Evolutionary conservation across 2,797 vertebrate species (phyloP), one percentile per base, ranked within the genome.

Genomic region (Spinus olivaceus): DNA sequence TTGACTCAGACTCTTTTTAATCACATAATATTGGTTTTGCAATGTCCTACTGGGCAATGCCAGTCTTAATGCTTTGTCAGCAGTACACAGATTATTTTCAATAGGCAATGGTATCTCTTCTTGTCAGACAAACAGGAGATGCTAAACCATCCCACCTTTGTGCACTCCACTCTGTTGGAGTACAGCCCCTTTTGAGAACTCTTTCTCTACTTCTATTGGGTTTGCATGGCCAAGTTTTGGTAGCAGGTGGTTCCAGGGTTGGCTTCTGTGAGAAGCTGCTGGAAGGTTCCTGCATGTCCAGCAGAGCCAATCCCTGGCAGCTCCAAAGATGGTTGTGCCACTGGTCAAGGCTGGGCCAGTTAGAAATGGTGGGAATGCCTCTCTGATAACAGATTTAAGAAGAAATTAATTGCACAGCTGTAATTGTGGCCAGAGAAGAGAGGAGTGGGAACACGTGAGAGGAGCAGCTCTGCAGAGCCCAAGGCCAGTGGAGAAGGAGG

Each of bases 291-390:
- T 12, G 11, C 9, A 42, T 32, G 30, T 42, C 42, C 35, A 35
- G 60, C 11, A 35, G 51, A 73, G 17, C 30, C 32, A 42, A 0
- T 18, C 5, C 32, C 32, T 57, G 44, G 6, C 2, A 14, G 9
- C 4, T 65, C 35, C 32, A 35, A 57, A 57, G 42, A 12, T 42
- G 35, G 21, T 57, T 0, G 0, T 42, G 51, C 14, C 17, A 4
- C 30, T 35, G 16, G 12, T 11, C 8, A 41, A 56, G 24, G 42
- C 20, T 30, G 11, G 21, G 51, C 3, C 21, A 32, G 1, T 35
- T 33, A 27, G 44, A 42, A 73, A 32, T 18, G 2, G 9, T 49
- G 42, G 42, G 14, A 57, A 65, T 0, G 0, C 32, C 10, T 65
- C 32, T 32, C 44, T 74, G 35, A 49, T 32, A 56, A 57, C 51